These are phyloP conservation scores for Malurus splendens DNA, from an alignment of 2,797 vertebrate genomes.

Conservation along the genomic window DNA sequence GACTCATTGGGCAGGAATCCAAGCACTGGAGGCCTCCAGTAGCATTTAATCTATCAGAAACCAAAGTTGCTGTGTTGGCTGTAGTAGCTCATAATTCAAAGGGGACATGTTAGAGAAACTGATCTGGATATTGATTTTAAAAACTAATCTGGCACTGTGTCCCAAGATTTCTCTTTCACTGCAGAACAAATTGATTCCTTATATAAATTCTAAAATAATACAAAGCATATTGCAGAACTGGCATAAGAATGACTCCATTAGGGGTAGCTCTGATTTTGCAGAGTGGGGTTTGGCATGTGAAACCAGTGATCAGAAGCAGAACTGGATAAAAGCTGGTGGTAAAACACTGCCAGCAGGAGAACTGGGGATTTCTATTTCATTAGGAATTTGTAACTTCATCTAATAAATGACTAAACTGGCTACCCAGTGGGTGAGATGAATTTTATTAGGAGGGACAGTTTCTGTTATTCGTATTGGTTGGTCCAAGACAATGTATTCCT, in stretches of 20 bases:
- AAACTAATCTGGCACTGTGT: background rate
- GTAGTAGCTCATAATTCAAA: conserved; percentile 19
- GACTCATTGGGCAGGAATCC: background rate
- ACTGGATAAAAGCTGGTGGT: background rate
- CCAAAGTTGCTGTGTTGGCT: conserved; percentile 6
- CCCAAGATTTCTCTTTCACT: background rate
- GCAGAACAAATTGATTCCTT: background rate
- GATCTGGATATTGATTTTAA: conserved; percentile 18
- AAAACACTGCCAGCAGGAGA: background rate
- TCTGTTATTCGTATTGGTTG: background rate
- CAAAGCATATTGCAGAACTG: background rate
- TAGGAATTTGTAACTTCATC: background rate
- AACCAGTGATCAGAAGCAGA: background rate
- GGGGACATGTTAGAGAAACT: background rate
- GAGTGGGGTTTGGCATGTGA: background rate
- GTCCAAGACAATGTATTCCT: background rate
- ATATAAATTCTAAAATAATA: background rate
- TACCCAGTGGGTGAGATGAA: background rate
- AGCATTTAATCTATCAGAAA: conserved; percentile 17
- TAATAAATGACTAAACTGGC: background rate
- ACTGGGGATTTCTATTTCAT: background rate
- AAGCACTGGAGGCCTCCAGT: background rate
- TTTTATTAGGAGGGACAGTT: background rate
- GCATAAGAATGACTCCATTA: background rate
- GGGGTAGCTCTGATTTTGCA: background rate